Evolutionary conservation across 2,797 vertebrate genomes (phyloP).

Genomic region (Paratrypauchen microcephalus): DNA sequence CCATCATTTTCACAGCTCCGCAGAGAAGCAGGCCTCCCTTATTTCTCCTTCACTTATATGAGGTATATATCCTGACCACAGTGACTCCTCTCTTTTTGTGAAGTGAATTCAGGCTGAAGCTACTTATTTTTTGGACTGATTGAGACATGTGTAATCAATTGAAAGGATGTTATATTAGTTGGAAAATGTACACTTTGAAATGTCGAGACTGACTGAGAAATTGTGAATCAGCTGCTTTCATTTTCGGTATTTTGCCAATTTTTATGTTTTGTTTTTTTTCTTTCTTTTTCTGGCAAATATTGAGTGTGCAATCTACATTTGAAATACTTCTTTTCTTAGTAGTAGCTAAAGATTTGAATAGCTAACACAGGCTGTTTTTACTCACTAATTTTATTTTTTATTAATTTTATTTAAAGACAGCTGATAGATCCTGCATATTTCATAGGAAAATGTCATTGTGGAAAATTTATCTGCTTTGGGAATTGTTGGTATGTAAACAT

Average conservation of each 20-base stretch:
- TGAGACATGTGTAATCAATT: neutral
- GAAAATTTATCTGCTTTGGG: too few relatives aligned
- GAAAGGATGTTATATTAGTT: neutral
- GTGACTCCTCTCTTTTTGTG: neutral
- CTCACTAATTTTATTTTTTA: neutral
- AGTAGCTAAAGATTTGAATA: neutral
- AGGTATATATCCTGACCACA: neutral
- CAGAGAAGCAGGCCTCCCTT: neutral
- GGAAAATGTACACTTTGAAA: neutral
- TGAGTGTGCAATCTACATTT: neutral
- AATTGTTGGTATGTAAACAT: too few relatives aligned
- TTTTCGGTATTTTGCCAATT: neutral
- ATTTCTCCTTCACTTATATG: neutral
- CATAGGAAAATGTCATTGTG: neutral
- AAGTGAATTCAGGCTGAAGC: neutral
- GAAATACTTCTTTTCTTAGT: too few relatives aligned
- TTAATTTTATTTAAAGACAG: too few relatives aligned
- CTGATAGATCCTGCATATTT: neutral
- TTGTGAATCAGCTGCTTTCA: neutral
- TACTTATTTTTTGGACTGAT: neutral
- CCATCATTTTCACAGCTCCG: constrained; percentile 9
- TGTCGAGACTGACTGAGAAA: neutral
- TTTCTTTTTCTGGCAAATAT: neutral
- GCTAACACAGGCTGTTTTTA: neutral
- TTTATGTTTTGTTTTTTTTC: neutral